Base-by-base conservation (phyloP, 2,888 invertebrate species). In the Drosophila mayaguana region DNA sequence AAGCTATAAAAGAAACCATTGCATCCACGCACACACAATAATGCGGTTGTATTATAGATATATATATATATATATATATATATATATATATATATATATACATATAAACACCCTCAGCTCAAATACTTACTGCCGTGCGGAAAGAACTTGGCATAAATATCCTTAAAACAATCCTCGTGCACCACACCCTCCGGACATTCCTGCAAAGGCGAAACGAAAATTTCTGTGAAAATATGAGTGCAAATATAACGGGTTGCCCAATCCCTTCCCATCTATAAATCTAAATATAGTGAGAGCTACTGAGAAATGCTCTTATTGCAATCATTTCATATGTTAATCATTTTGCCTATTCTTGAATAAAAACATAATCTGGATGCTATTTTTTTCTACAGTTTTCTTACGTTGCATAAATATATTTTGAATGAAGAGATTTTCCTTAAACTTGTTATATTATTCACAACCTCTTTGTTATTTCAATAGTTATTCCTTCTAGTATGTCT, bases 91-190 rank as follows among this genome's bases (percentile, higher is more conserved):
- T n/a, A n/a, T n/a, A n/a, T n/a, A n/a, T n/a, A 59, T 20, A 64
- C n/a, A 32, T 14, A 22, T 22, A 61, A 11, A 53, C 55, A 32
- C 6, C 1, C 28, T 1, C 28, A 48, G 55, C 51, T 46, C 57
- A 72, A 72, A 75, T 83, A 96, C 98, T 97, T 95, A 99, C 98
- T 98, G 94, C 98, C 98, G 92, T 98, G 98, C 45, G 98, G 98
- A 94, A 98, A 99, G 94, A 98, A 99, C 94, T 98, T 98, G 81
- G 98, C 97, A 93, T 99, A 99, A 90, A 99, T 98, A 92, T 98
- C 98, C 93, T 98, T 98, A 94, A 99, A 99, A 78, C 97, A 97
- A 91, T 98, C 98, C 93, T 99, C 98, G 91, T 98, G 98, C 53
- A 99, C 98, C 67, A 98, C 97, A 51, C 99, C 99, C 91, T 98